Evolutionary conservation across 2,113 vertebrate species (phyloP).

Genomic region (Azemiops feae): DNA sequence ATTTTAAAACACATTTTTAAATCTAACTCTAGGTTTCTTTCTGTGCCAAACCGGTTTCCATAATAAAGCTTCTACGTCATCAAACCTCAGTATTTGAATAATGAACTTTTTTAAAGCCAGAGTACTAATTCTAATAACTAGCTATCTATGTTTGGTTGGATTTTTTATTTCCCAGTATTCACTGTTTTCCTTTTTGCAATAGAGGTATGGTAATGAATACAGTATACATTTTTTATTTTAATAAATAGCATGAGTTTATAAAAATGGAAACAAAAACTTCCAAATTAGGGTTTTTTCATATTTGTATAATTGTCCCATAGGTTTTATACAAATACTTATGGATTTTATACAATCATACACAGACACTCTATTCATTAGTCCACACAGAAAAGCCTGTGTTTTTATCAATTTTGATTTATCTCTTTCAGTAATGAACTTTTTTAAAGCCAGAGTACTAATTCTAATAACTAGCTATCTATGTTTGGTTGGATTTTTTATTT

Average conservation of each 20-base stretch:
- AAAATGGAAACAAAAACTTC: background rate
- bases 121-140: background rate
- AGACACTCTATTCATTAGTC: background rate
- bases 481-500: background rate
- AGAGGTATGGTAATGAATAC: background rate
- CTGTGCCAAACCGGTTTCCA: too few relatives aligned
- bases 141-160: background rate
- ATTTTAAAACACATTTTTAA: too few relatives aligned
- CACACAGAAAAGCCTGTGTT: too few relatives aligned
- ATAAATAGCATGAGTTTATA: background rate
- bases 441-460: background rate
- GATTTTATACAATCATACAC: background rate
- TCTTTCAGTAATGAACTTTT: too few relatives aligned
- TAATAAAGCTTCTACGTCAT: too few relatives aligned
- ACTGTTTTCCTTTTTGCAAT: background rate
- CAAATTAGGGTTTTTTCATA: background rate
- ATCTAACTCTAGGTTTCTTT: too few relatives aligned
- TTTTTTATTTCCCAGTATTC: background rate
- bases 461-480: background rate
- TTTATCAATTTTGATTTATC: too few relatives aligned
- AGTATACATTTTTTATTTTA: background rate
- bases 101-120: background rate
- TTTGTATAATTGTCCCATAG: too few relatives aligned
- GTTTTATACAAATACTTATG: background rate
- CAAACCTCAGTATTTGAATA: too few relatives aligned